Evolutionary conservation across 2,888 invertebrate genomes (phyloP), one percentile per base, ranked within the genome.

Genomic region (Temnothorax unifasciatus): DNA sequence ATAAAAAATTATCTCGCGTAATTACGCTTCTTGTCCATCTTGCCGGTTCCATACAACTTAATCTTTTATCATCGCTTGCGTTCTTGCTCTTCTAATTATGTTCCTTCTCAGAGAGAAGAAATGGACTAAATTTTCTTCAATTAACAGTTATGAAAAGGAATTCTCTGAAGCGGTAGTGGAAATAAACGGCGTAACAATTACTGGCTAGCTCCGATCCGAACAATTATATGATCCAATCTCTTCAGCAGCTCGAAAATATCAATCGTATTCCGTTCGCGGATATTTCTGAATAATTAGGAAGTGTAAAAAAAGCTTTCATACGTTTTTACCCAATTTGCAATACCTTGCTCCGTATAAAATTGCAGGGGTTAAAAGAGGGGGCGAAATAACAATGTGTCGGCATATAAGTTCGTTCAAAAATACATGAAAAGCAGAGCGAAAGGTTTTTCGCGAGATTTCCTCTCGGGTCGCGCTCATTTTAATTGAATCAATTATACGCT

Each of bases 401-500:
- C 34, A 29, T 29, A 29, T 29, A 13, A 71, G 50, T 38, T 18
- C 6, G 38, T 11, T 41, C 9, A 25, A 41, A 71, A 71, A 50
- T 54, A 54, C 54, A 4, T 9, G 21, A 52, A 21, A 52, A 52
- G 34, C 38, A 52, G 21, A 34, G 0, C 54, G 25, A 44, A 38
- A 68, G 25, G 18, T 34, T 69, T 79, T 68, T 54, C 8, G 8
- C 21, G 8, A 38, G 38, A 25, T 25, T 54, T 18, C 59, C 69
- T 74, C 50, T 50, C 50, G 61, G n/a, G 11, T 52, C 57, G 50
- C 66, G 29, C 68, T 59, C 52, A 13, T 82, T 82, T 75, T 86
- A 88, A 88, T 88, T 82, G 86, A 85, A 86, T 88, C 83, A 88
- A 85, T 88, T 88, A 84, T 29, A 63, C 47, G 71, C 44, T 54